Evolutionary conservation across 2,888 invertebrate species (phyloP), one percentile per base, ranked within the genome.

Genomic region (Platycheirus albimanus): DNA sequence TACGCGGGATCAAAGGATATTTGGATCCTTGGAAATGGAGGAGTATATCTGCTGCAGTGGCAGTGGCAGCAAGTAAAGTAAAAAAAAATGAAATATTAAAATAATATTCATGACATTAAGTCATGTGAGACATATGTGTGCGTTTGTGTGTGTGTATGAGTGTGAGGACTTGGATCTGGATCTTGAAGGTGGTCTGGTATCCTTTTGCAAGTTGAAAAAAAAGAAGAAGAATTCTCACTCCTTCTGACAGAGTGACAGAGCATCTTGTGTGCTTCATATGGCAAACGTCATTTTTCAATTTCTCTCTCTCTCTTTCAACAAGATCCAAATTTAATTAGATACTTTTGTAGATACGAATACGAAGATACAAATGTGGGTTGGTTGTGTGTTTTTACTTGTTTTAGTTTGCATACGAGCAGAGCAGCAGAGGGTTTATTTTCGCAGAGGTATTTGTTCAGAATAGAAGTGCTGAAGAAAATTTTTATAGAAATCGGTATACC

Each of bases 231-330:
- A 24, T 41, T 28, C 52, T 1, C 67, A n/a, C 61, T 13, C n/a
- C 24, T n/a, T 2, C 56, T 20, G 30, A 43, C 43, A 7, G 19
- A 61, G 10, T 67, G 67, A 74, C 66, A 33, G 52, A 66, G 61
- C 54, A 75, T 79, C 75, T 67, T 54, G 69, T 79, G 63, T 67
- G 47, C 74, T 47, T 75, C 69, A 79, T 63, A 75, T 79, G 79
- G 67, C 69, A 75, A 79, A 79, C 41, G 79, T 75, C 75, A 69
- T 79, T 75, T 79, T 79, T 75, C 79, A 79, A 79, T 79, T 79
- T 41, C 36, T 49, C 63, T 47, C 61, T 58, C 56, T 41, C 36
- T 49, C 63, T 47, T 51, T 58, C 56, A 75, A 64, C 75, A 56
- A 75, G 41, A 79, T 75, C 56, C 54, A 54, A 79, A 79, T 79